phyloP scores from a whole-genome alignment of 1,140 invertebrate genomes.

The Drosophila tsacasi region DNA sequence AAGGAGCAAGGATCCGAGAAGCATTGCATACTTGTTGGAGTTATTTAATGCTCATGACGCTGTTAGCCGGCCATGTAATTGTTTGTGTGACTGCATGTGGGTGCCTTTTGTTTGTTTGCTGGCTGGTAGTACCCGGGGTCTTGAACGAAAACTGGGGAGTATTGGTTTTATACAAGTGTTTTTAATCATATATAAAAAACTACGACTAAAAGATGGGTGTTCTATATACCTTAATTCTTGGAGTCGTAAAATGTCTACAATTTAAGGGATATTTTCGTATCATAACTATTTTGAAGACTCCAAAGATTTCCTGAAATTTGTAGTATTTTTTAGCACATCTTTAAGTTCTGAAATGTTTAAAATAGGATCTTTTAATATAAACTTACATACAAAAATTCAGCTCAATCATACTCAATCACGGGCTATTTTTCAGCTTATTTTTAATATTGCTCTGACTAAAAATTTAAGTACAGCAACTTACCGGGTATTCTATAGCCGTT shows the following conservation, averaged over 20 bases:
- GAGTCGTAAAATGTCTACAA: not conserved
- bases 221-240: accelerated
- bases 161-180: not conserved
- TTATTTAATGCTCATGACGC: constrained; percentile 77
- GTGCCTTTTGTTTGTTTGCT: constrained; percentile 9
- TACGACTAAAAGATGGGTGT: not conserved
- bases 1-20: constrained; percentile 24
- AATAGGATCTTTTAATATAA: not conserved
- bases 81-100: constrained; percentile 46
- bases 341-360: not conserved
- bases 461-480: not conserved
- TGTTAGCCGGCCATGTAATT: constrained; percentile 74
- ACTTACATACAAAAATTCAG: not conserved
- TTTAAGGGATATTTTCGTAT: no score
- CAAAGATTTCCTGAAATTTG: not conserved
- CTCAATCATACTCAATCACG: not conserved
- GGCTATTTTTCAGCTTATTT: no score
- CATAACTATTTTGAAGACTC: no score
- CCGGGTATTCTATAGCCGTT: not conserved
- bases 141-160: not conserved
- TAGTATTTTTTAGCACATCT: not conserved
- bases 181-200: no score
- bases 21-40: constrained; percentile 76
- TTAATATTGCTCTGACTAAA: accelerated
- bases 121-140: not conserved